Conservation (phyloP, 2,797 vertebrate genomes). For the Garrulus glandarius region DNA sequence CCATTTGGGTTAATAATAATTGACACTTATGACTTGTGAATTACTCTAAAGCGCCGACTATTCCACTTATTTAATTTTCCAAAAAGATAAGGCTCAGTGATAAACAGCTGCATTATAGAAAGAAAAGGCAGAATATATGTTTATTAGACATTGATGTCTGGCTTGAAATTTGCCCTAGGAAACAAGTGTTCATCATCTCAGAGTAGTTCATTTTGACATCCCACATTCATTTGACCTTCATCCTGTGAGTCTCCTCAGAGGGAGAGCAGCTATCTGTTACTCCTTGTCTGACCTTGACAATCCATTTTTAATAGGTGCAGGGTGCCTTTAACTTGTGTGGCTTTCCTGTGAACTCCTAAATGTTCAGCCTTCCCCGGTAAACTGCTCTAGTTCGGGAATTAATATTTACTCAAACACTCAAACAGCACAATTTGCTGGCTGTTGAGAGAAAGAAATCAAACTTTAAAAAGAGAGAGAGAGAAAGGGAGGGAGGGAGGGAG, state of each 20-base stretch:
- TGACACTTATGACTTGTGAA: not conserved
- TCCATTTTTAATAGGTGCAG: not conserved
- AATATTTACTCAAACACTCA: not conserved
- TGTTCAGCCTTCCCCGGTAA: not conserved
- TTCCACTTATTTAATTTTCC: not conserved
- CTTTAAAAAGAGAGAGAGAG: not conserved
- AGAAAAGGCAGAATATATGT: not conserved
- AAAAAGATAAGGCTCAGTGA: not conserved
- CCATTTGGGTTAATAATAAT: not conserved
- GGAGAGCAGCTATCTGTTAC: not conserved
- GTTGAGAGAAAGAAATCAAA: not conserved
- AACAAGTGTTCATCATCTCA: not conserved
- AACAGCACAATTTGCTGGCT: not conserved
- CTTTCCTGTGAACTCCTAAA: not conserved
- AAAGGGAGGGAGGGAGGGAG: no score
- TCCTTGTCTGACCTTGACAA: conserved; percentile 69
- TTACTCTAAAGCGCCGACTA: not conserved
- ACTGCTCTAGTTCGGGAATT: not conserved
- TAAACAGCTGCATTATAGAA: not conserved
- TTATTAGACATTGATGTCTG: not conserved
- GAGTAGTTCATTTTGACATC: not conserved
- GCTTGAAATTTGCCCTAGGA: not conserved
- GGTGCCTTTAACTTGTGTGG: not conserved
- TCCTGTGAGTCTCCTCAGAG: not conserved
- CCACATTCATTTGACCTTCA: conserved; percentile 43